Conservation (phyloP, 1,140 invertebrate genomes). For the Brachionus calyciflorus region DNA sequence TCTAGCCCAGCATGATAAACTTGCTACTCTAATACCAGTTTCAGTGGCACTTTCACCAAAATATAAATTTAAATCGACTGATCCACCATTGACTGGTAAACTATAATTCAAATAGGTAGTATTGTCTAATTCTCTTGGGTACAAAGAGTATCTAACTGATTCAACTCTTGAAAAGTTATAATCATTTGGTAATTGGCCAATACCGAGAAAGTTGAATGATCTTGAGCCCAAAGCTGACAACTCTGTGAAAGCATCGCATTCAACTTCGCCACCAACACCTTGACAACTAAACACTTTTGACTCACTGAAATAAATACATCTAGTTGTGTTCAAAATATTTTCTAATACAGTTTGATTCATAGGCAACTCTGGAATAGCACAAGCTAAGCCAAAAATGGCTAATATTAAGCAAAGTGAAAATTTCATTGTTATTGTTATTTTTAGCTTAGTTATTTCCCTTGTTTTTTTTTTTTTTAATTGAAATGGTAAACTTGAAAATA, state of each 20-base stretch:
- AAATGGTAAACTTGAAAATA: too few species aligned
- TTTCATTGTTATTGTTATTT: slow-evolving; percentile 39
- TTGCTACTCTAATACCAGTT: slow-evolving; percentile 6
- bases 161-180: not conserved
- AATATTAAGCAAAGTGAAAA: slow-evolving; percentile 10
- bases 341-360: not conserved
- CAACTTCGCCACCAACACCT: slow-evolving; percentile 21
- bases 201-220: slow-evolving; percentile 24
- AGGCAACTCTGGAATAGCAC: too few species aligned
- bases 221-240: not conserved
- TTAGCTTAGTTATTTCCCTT: not conserved
- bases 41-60: not conserved
- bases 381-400: slow-evolving; percentile 11
- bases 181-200: not conserved
- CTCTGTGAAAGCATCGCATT: slow-evolving; percentile 29
- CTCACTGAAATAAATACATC: slow-evolving; percentile 14
- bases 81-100: not conserved
- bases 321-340: not conserved
- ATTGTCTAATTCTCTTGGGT: slow-evolving; percentile 16
- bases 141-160: not conserved
- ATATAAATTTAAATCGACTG: not conserved
- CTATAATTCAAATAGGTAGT: slow-evolving; percentile 16
- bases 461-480: too few species aligned
- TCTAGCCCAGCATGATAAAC: slow-evolving; percentile 22
- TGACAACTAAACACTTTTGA: slow-evolving; percentile 7